Base-by-base conservation (phyloP, 2,113 vertebrate genomes). In the Piprites chloris region DNA sequence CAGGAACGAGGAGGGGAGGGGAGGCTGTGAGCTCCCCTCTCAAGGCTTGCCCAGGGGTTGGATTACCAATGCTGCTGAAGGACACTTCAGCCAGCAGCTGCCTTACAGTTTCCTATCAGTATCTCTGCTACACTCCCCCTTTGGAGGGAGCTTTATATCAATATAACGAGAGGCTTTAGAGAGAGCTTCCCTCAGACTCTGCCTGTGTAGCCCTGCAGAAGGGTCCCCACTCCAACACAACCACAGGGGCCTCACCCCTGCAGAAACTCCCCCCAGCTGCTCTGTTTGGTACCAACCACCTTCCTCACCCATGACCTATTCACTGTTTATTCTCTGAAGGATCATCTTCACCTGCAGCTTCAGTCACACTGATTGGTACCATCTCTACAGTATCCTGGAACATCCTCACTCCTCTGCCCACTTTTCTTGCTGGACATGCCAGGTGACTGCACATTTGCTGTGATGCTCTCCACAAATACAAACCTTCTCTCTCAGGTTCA, bases 61-160 rank as follows among this genome's bases (percentile, higher is more conserved):
- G 73, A 75, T 91, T 91, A 50, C 42, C 90, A 85, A 4, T 32
- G 77, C 39, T 74, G 80, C 56, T 87, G 78, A 95, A 94, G 78
- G 69, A 87, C 52, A 67, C 62, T 85, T 71, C 50, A 87, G 69
- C 28, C 30, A 72, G 85, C 71, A 80, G 63, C 59, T 67, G 47
- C 73, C 39, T 81, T 67, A 21, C 47, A 47, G 71, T 42, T 69
- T 90, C 47, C 44, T 59, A 47, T 14, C 73, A 21, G 73, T 24
- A 78, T 14, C 63, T 59, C 65, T 87, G 35, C 46, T 50, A 62
- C 42, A 90, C n/a, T 17, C 3, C 17, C 39, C 35, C 56, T 91
- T 81, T 63, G 65, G 33, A 87, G 8, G 17, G 47, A 88, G 65
- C 33, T 66, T 86, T 85, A 28, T 3, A 89, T 58, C 55, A 84